Evolutionary conservation across 2,797 vertebrate species (phyloP).

Genomic region (Lepidocolaptes lacrymiger): DNA sequence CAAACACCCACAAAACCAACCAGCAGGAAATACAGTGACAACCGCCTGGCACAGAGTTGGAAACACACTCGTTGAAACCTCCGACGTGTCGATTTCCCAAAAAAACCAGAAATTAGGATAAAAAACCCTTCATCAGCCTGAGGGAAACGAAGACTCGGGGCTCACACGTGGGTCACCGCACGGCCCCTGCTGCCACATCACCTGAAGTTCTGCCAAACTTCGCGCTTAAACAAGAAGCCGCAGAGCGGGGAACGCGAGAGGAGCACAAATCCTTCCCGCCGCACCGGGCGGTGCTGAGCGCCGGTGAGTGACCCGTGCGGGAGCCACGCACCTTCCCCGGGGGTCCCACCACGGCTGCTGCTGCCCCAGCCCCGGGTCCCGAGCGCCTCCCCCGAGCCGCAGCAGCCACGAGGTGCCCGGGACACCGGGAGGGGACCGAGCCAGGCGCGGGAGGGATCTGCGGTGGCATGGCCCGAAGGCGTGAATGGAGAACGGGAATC

Average conservation of each 20-base stretch:
- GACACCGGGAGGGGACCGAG: too few relatives aligned
- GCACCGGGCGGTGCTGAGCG: background rate
- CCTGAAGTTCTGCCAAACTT: background rate
- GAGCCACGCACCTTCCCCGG: too few relatives aligned
- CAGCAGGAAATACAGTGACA: background rate
- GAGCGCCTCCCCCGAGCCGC: background rate
- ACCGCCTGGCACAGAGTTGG: background rate
- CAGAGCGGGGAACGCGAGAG: accelerated
- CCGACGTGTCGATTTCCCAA: background rate
- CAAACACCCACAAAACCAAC: background rate
- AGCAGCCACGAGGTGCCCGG: background rate
- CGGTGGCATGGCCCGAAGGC: too few relatives aligned
- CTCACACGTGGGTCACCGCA: background rate
- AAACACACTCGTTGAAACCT: accelerated
- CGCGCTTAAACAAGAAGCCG: background rate
- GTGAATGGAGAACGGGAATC: accelerated
- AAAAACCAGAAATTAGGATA: accelerated
- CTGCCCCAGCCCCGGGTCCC: too few relatives aligned
- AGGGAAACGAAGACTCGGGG: accelerated
- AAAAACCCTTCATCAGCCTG: accelerated
- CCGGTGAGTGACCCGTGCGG: background rate
- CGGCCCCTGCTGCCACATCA: background rate
- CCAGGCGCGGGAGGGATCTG: too few relatives aligned
- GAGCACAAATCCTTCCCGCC: accelerated
- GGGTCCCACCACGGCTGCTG: background rate